These are phyloP conservation scores for Ramphastos sulfuratus DNA, from an alignment of 2,113 vertebrate genomes.

Conservation along the genomic window DNA sequence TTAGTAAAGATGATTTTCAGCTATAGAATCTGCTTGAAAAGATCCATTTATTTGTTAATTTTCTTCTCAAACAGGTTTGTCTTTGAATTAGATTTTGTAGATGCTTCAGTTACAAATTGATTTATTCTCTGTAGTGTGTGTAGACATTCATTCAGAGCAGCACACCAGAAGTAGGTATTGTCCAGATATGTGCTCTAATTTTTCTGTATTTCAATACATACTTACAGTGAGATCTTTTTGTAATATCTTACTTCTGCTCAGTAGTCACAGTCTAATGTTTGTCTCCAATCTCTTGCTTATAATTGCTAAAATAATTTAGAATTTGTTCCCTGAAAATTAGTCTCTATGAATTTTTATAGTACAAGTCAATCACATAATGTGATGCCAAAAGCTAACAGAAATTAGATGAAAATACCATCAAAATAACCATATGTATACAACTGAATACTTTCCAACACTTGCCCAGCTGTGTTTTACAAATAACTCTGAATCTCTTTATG, in stretches of 20 bases:
- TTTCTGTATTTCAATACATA: background rate
- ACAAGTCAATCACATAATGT: background rate
- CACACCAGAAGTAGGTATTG: background rate
- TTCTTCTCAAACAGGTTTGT: background rate
- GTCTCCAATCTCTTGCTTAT: background rate
- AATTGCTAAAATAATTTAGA: background rate
- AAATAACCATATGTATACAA: background rate
- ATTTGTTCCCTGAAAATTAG: background rate
- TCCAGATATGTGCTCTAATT: background rate
- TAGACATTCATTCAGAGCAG: background rate
- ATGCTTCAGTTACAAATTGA: background rate
- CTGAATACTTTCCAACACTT: background rate
- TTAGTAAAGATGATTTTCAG: background rate
- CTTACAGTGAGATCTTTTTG: fast-evolving
- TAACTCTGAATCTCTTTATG: background rate
- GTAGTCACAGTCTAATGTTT: background rate
- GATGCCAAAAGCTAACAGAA: background rate
- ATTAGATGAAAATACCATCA: background rate
- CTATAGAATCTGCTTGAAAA: background rate
- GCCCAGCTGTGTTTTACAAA: background rate
- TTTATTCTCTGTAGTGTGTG: background rate
- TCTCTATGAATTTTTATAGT: background rate
- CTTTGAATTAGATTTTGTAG: background rate
- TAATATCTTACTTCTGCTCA: background rate
- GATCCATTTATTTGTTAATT: background rate